Evolutionary conservation across 2,113 vertebrate species (phyloP).

Genomic region (Pheucticus melanocephalus): DNA sequence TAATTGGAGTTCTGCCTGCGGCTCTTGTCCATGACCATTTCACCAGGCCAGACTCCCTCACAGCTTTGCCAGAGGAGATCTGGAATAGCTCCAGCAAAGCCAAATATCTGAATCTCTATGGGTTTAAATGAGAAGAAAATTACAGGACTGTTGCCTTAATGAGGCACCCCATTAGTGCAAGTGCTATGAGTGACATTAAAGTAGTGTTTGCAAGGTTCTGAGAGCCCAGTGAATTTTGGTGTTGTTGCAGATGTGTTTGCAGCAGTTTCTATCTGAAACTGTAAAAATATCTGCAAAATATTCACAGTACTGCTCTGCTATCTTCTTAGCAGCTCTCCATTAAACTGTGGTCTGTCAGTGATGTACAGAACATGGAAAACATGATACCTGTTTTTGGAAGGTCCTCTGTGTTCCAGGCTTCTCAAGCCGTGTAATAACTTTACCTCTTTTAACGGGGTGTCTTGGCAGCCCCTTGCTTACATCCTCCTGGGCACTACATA

Average conservation of each 20-base stretch:
- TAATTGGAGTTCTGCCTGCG: slow-evolving; percentile 7
- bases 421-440: neutral
- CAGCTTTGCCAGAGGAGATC: neutral
- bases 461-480: neutral
- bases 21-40: neutral
- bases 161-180: neutral
- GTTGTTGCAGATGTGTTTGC: neutral
- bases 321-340: neutral
- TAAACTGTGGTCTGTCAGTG: neutral
- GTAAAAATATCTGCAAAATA: neutral
- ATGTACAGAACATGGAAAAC: neutral
- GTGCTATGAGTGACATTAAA: neutral
- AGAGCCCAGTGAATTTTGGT: neutral
- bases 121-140: slow-evolving; percentile 13
- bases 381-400: neutral
- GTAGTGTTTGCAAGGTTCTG: neutral
- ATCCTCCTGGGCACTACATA: neutral
- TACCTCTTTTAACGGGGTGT: neutral
- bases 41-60: slow-evolving; percentile 2
- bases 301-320: neutral
- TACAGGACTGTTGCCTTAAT: neutral
- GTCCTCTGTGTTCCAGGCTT: neutral
- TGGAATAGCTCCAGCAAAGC: neutral
- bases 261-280: neutral
- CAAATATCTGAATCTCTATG: neutral